Evolutionary conservation across 2,888 invertebrate species (phyloP), one percentile per base, ranked within the genome.

Genomic region (Eupithecia vulgata): DNA sequence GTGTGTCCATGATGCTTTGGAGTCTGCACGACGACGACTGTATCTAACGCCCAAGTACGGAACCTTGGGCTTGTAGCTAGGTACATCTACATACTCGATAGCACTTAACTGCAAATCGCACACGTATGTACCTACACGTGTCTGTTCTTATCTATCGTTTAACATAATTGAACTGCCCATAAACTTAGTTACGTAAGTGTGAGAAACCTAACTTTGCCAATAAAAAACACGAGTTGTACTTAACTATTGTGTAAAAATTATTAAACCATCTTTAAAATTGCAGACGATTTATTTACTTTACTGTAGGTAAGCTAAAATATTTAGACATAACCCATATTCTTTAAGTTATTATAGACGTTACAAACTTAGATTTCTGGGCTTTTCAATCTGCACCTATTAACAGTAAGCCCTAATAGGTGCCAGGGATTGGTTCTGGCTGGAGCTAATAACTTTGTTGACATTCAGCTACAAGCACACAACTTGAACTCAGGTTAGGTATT

Each of bases 81-180:
- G 17, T 17, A 45, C 6, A 52, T 21, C 34, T 61, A 34, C 34
- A 30, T 61, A 61, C 17, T 61, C 30, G 30, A 34, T 34, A 61
- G 67, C 21, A 30, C 35, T 75, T 72, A 72, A 75, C 57, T 75
- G 72, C 75, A 70, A 75, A 75, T 75, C 70, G 75, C 71, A 67
- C 67, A n/a, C n/a, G n/a, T n/a, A n/a, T 68, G 74, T 61, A 48
- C 21, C 4, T 48, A 52, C n/a, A 52, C 71, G 59, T 59, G 15
- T 30, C 12, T 30, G 59, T 15, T 52, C 52, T 52, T 52, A 52
- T 52, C 52, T 52, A 52, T n/a, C n/a, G n/a, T 48, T 48, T 48
- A 48, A 48, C n/a, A 48, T 48, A 48, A n/a, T 52, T 52, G 52
- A 52, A 52, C 21, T 10, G 52, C 21, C 52, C 52, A 52, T 52